Evolutionary conservation across 1,140 invertebrate species (phyloP).

Genomic region (Pachypeltis micranthus): DNA sequence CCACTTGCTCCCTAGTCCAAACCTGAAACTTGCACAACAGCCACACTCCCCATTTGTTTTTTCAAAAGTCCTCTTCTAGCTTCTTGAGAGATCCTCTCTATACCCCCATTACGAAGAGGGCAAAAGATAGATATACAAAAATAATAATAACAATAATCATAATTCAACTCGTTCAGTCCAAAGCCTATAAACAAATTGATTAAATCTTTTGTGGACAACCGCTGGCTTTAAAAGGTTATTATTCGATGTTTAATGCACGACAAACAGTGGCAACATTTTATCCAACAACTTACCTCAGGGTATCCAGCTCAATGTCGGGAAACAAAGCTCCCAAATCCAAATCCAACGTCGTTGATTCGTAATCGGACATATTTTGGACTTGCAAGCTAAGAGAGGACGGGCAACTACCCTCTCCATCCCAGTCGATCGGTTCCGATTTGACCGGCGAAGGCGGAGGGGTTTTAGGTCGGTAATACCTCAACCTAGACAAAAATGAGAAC

Average conservation of each 20-base stretch:
- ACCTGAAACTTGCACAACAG: too few relatives aligned
- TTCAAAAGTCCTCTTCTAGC: too few relatives aligned
- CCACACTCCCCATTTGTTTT: too few relatives aligned
- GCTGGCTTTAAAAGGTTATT: neutral
- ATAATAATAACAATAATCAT: neutral
- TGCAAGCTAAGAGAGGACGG: constrained; percentile 5
- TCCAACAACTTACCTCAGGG: neutral
- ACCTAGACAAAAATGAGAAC: neutral
- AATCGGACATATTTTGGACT: constrained; percentile 15
- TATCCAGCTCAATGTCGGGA: constrained; percentile 17
- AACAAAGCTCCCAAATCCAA: constrained; percentile 23
- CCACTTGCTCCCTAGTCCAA: neutral
- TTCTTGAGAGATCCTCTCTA: too few relatives aligned
- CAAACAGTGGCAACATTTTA: neutral
- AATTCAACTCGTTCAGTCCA: neutral
- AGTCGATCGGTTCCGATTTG: neutral
- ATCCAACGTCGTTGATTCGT: constrained; percentile 13
- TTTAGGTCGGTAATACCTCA: constrained; percentile 23
- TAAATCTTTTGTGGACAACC: neutral
- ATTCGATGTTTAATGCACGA: neutral
- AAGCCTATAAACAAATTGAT: neutral
- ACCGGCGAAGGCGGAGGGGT: constrained; percentile 13
- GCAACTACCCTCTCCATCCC: neutral
- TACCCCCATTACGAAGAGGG: neutral
- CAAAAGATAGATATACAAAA: neutral